These are phyloP conservation scores for Notospermus geniculatus DNA, from an alignment of 1,140 invertebrate genomes.

Conservation along the genomic window DNA sequence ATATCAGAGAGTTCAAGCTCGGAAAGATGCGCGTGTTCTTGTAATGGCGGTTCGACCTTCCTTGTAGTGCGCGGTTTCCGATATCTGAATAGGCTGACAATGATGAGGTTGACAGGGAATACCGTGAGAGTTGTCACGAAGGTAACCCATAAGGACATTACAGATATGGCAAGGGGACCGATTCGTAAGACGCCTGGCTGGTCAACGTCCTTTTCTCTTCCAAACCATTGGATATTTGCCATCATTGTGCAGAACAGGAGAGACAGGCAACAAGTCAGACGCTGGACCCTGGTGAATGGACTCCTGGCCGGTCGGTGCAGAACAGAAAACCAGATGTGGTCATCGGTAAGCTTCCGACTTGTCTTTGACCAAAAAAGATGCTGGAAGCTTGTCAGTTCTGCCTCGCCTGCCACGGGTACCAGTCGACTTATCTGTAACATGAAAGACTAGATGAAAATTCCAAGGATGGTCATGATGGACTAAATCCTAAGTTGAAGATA, in stretches of 20 bases:
- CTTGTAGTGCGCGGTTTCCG: conserved; percentile 18
- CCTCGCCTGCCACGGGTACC: conserved; percentile 31
- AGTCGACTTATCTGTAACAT: conserved; percentile 35
- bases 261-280: conserved; percentile 41
- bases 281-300: conserved; percentile 39
- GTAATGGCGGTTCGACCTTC: conserved; percentile 1
- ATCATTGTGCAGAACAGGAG: conserved; percentile 43
- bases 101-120: conserved; percentile 32
- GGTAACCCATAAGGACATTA: conserved; percentile 25
- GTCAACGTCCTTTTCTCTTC: conserved; percentile 8
- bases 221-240: conserved; percentile 33
- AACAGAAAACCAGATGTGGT: conserved; percentile 45
- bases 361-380: conserved; percentile 35
- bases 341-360: conserved; percentile 33
- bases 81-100: conserved; percentile 33
- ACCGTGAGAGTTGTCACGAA: conserved; percentile 26
- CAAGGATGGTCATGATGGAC: too few species aligned
- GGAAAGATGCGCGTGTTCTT: too few species aligned
- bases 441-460: too few species aligned
- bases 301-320: conserved; percentile 36
- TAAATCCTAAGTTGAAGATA: too few species aligned
- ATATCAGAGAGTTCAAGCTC: too few species aligned
- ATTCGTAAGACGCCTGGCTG: background rate
- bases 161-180: conserved; percentile 27
- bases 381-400: conserved; percentile 32